Conservation (phyloP, 2,888 invertebrate genomes). For the Agonum fuliginosum region DNA sequence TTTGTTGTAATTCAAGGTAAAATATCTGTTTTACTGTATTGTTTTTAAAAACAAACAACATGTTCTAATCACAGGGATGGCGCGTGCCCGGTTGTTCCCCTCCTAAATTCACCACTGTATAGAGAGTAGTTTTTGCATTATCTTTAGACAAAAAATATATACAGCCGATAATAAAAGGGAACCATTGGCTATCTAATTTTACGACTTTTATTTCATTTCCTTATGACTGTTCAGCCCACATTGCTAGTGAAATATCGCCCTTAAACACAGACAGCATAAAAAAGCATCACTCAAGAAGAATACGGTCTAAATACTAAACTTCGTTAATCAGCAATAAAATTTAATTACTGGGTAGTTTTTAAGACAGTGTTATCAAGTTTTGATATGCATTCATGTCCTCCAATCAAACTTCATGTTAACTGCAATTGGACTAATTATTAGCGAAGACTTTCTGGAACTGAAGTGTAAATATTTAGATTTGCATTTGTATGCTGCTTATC, state of each 20-base stretch:
- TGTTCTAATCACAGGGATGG: no score
- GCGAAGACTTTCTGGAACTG: not conserved
- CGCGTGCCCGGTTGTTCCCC: no score
- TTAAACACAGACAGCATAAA: not conserved
- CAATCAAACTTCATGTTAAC: slow-evolving; percentile 15
- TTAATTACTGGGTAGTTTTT: not conserved
- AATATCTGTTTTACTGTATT: no score
- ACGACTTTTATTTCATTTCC: slow-evolving; percentile 13
- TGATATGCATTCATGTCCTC: not conserved
- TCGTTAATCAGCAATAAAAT: slow-evolving; percentile 15
- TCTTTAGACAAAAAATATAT: slow-evolving; percentile 1
- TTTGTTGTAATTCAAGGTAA: no score
- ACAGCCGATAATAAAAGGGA: not conserved
- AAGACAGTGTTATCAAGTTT: not conserved
- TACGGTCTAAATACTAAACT: no score
- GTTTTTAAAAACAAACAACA: no score
- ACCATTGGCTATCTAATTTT: not conserved
- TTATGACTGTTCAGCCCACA: not conserved
- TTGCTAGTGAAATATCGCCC: not conserved
- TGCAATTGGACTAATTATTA: slow-evolving; percentile 2
- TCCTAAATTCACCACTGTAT: no score
- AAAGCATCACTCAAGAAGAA: not conserved
- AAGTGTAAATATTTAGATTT: slow-evolving; percentile 40
- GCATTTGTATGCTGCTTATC: slow-evolving; percentile 41
- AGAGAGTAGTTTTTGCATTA: not conserved